These are phyloP conservation scores for Neofelis nebulosa DNA, from an alignment of 2,113 vertebrate genomes.

Conservation along the genomic window DNA sequence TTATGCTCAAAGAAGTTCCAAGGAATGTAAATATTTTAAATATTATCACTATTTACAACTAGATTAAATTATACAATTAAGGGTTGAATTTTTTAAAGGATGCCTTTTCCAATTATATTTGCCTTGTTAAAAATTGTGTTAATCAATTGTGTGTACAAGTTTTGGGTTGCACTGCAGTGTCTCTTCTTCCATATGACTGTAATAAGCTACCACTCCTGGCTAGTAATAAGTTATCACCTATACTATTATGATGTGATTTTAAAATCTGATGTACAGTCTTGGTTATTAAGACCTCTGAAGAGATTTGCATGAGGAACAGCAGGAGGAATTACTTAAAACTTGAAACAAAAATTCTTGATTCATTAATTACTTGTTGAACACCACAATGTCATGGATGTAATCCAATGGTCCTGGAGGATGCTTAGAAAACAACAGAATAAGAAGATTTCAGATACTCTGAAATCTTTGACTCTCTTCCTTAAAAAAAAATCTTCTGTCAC, in stretches of 20 bases:
- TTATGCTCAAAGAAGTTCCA: not conserved
- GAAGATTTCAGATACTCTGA: slow-evolving; percentile 65
- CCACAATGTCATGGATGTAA: slow-evolving; percentile 63
- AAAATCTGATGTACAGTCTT: not conserved
- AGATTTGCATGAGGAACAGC: not conserved
- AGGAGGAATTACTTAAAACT: slow-evolving; percentile 54
- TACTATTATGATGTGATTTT: not conserved
- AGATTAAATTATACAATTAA: slow-evolving; percentile 12
- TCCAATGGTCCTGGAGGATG: slow-evolving; percentile 64
- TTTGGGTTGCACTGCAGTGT: not conserved
- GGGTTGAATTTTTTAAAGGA: slow-evolving; percentile 19
- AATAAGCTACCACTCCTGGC: not conserved
- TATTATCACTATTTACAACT: slow-evolving; percentile 2
- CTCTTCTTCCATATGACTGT: not conserved
- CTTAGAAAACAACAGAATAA: slow-evolving; percentile 70
- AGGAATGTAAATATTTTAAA: not conserved
- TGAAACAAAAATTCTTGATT: slow-evolving; percentile 73
- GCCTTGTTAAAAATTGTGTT: slow-evolving; percentile 15
- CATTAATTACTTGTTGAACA: slow-evolving; percentile 71
- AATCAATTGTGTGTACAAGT: not conserved
- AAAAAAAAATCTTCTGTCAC: slow-evolving; percentile 82
- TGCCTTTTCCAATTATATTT: slow-evolving; percentile 39
- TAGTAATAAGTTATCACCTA: not conserved
- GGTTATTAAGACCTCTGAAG: not conserved
- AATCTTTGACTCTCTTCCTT: slow-evolving; percentile 83